These are phyloP conservation scores for Mesembrinibis cayennensis DNA, from an alignment of 2,113 vertebrate species.

Conservation along the genomic window DNA sequence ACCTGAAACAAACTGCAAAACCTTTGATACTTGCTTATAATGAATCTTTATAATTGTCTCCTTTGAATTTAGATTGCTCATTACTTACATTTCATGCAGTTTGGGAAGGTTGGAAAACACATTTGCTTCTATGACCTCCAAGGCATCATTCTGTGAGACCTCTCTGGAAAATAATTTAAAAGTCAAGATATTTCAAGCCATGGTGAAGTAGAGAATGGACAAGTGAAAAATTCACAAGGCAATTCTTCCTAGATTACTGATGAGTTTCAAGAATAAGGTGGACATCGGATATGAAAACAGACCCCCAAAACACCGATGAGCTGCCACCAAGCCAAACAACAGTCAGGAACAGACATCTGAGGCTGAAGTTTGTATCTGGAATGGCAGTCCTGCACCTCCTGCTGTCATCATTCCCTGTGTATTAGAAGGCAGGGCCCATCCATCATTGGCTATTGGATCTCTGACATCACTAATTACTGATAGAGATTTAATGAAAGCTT, in stretches of 20 bases:
- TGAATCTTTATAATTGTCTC: constrained; percentile 15
- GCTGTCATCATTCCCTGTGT: neutral
- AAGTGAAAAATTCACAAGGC: neutral
- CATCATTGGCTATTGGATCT: neutral
- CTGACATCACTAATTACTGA: neutral
- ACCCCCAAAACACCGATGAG: neutral
- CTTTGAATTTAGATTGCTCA: constrained; percentile 34
- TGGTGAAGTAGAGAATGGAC: neutral
- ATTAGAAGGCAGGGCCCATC: neutral
- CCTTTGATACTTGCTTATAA: neutral
- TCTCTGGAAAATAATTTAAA: constrained; percentile 75
- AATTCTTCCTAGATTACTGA: neutral
- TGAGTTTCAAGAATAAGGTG: neutral
- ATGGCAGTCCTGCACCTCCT: neutral
- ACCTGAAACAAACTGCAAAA: neutral
- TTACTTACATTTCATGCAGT: constrained; percentile 83
- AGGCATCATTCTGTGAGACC: constrained; percentile 81
- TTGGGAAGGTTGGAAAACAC: constrained; percentile 78
- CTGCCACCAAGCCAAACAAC: neutral
- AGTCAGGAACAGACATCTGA: neutral
- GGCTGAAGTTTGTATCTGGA: neutral
- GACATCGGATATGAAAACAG: neutral
- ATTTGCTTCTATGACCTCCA: constrained; percentile 80
- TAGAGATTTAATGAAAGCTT: neutral
- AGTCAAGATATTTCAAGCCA: constrained; percentile 1